A percentile compares a stretch with the other conserved stretches of the same genome.
phyloP scores from a whole-genome alignment of 2,797 vertebrate genomes.

The Champsocephalus esox region DNA sequence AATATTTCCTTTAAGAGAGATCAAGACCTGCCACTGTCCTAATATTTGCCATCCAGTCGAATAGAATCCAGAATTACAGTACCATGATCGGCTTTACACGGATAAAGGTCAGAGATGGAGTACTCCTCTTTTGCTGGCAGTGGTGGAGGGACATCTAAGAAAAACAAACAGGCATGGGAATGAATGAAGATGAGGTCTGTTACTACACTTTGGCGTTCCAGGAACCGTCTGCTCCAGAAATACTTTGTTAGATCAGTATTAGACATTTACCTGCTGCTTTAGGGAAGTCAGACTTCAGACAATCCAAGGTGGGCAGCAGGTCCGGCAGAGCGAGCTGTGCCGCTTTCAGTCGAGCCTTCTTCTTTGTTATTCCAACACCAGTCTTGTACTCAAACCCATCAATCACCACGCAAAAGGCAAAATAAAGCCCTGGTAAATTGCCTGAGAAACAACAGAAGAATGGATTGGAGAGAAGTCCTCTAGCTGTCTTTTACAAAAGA shows the following conservation, averaged over 20 bases:
- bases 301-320: conserved; percentile 82
- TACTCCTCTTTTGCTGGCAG: conserved; percentile 75
- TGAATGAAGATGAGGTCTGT: not conserved
- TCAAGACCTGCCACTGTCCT: not conserved
- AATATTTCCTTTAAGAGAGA: not conserved
- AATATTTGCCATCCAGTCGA: not conserved
- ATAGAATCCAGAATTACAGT: conserved; percentile 33
- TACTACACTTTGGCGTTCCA: not conserved
- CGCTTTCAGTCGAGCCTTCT: conserved; percentile 89
- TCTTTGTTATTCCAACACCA: conserved; percentile 93
- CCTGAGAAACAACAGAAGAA: conserved; percentile 70
- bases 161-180: conserved; percentile 32
- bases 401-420: conserved; percentile 94
- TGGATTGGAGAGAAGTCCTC: not conserved
- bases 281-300: conserved; percentile 46
- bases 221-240: not conserved
- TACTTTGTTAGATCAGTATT: not conserved
- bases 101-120: conserved; percentile 24
- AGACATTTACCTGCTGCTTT: conserved; percentile 80
- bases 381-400: conserved; percentile 90
- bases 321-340: conserved; percentile 90
- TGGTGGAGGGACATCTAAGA: conserved; percentile 68
- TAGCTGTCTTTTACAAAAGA: not conserved
- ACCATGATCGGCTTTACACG: conserved; percentile 82
- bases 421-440: conserved; percentile 84